Evolutionary conservation across 2,797 vertebrate genomes (phyloP).

Genomic region (Linurgus olivaceus): DNA sequence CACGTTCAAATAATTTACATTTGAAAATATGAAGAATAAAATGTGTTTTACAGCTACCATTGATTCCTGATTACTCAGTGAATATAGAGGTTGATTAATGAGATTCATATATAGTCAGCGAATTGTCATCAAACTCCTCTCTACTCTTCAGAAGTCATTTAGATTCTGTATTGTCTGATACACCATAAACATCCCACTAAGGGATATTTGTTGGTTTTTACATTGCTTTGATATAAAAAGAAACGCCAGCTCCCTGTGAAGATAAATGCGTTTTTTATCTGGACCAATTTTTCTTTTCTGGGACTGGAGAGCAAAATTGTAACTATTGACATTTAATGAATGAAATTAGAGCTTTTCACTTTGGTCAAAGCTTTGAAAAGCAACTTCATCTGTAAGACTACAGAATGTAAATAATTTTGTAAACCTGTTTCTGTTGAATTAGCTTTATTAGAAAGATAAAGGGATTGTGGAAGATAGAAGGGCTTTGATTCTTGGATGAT

Average conservation of each 20-base stretch:
- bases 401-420: neutral
- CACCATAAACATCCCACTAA: neutral
- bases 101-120: neutral
- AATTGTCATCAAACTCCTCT: neutral
- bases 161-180: neutral
- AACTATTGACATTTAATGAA: neutral
- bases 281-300: neutral
- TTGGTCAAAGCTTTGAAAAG: neutral
- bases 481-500: neutral
- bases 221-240: neutral
- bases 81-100: neutral
- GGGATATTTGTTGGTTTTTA: neutral
- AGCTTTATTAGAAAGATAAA: neutral
- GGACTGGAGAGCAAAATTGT: neutral
- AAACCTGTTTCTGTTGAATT: neutral
- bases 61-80: neutral
- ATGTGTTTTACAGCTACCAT: neutral
- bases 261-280: neutral
- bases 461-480: neutral
- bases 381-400: neutral
- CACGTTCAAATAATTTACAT: neutral
- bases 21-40: neutral
- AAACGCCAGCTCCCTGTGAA: neutral
- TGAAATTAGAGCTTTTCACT: neutral
- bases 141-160: neutral